A percentile compares a stretch with the other conserved stretches of the same genome.
phyloP scores from a whole-genome alignment of 2,888 invertebrate species.

The Ophion ventricosus region DNA sequence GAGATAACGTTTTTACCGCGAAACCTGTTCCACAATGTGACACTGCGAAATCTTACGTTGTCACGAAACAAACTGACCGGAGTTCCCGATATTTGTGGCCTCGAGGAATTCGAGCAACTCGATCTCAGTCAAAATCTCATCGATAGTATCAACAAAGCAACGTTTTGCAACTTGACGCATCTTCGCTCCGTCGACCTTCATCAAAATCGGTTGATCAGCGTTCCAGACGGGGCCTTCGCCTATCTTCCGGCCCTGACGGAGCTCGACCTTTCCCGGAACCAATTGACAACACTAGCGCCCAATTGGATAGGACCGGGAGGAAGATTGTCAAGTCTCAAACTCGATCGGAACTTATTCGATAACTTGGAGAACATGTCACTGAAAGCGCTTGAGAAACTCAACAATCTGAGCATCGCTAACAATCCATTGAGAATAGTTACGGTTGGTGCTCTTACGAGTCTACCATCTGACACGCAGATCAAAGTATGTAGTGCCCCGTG shows the following conservation, averaged over 20 bases:
- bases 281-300: not conserved
- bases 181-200: slow-evolving; percentile 20
- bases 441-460: not conserved
- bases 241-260: slow-evolving; percentile 15
- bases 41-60: slow-evolving; percentile 26
- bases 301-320: slow-evolving; percentile 11
- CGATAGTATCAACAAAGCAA: not conserved
- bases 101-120: slow-evolving; percentile 12
- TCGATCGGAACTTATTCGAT: slow-evolving; percentile 26
- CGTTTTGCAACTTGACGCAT: slow-evolving; percentile 25
- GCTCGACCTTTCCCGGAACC: slow-evolving; percentile 37
- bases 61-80: not conserved
- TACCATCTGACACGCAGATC: not conserved
- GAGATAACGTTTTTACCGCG: not conserved
- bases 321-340: not conserved
- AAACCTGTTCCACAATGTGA: not conserved
- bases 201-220: slow-evolving; percentile 2
- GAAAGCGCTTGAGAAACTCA: not conserved
- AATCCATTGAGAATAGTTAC: not conserved
- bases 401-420: not conserved
- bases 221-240: slow-evolving; percentile 20
- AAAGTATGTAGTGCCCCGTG: not conserved
- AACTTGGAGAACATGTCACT: slow-evolving; percentile 33
- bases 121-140: slow-evolving; percentile 24
- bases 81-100: slow-evolving; percentile 14